These are phyloP conservation scores for Notarius quadriscutis DNA, from an alignment of 2,113 vertebrate species.

Conservation along the genomic window DNA sequence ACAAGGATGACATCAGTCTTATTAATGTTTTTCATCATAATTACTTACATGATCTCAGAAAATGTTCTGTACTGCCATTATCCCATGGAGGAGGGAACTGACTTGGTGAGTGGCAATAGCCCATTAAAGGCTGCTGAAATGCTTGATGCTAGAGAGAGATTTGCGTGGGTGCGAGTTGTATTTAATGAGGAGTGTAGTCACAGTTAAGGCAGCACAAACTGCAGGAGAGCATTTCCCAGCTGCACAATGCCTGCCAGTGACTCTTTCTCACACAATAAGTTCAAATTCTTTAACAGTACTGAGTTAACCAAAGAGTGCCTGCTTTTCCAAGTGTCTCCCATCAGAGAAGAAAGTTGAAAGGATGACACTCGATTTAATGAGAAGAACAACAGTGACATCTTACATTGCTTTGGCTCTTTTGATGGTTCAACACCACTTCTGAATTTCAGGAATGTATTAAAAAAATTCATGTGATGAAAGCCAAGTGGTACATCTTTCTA, in stretches of 20 bases:
- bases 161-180: conserved; percentile 37
- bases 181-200: conserved; percentile 41
- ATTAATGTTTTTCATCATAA: conserved; percentile 26
- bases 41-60: conserved; percentile 18
- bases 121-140: conserved; percentile 34
- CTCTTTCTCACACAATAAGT: conserved; percentile 32
- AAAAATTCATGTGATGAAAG: neutral
- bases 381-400: conserved; percentile 19
- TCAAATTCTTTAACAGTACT: conserved; percentile 34
- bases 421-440: conserved; percentile 3
- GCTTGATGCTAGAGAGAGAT: conserved; percentile 21
- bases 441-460: neutral
- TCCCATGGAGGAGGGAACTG: conserved; percentile 24
- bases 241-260: conserved; percentile 38
- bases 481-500: neutral
- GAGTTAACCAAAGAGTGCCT: conserved; percentile 41
- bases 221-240: conserved; percentile 25
- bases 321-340: conserved; percentile 35
- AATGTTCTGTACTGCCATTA: conserved; percentile 28
- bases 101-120: conserved; percentile 37
- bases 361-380: conserved; percentile 33
- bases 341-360: conserved; percentile 34
- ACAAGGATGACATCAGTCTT: conserved; percentile 44
- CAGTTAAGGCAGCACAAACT: conserved; percentile 31
- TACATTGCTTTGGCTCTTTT: neutral